These are phyloP conservation scores for Erebia ligea DNA, from an alignment of 2,888 invertebrate species.

Conservation along the genomic window DNA sequence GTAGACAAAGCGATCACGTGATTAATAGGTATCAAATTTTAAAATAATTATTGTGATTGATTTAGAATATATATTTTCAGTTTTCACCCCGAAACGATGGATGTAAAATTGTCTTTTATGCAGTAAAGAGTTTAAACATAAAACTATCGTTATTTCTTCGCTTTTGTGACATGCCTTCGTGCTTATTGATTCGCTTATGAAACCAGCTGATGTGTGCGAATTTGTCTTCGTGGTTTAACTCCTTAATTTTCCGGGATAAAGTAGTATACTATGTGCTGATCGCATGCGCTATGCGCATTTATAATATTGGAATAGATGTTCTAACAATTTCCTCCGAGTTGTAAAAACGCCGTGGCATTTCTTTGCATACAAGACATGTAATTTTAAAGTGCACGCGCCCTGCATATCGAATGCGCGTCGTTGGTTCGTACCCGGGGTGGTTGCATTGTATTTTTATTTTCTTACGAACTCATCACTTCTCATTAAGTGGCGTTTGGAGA, in stretches of 20 bases:
- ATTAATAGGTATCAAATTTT: too few relatives aligned
- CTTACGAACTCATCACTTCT: constrained; percentile 83
- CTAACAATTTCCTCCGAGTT: constrained; percentile 56
- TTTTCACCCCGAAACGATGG: too few relatives aligned
- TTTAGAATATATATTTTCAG: too few relatives aligned
- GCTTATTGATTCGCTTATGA: background rate
- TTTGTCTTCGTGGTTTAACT: too few relatives aligned
- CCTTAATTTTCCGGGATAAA: too few relatives aligned
- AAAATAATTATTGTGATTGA: too few relatives aligned
- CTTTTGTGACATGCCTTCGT: background rate
- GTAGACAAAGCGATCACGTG: too few relatives aligned
- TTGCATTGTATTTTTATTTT: constrained; percentile 78
- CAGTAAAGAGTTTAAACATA: too few relatives aligned
- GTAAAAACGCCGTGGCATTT: constrained; percentile 57
- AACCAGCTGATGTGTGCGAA: too few relatives aligned
- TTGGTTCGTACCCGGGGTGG: constrained; percentile 63
- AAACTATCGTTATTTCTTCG: constrained; percentile 13
- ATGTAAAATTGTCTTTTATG: too few relatives aligned
- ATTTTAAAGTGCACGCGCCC: constrained; percentile 67
- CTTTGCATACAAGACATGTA: constrained; percentile 78
- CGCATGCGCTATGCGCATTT: too few relatives aligned
- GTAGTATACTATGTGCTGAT: too few relatives aligned
- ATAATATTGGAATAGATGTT: constrained; percentile 40
- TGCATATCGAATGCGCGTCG: constrained; percentile 70
- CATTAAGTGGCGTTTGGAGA: constrained; percentile 82